Percentiles rank a stretch among this genome's conserved stretches.
These are phyloP conservation scores for Dimorphilus gyrociliatus DNA, from an alignment of 2,888 invertebrate species.

Conservation along the genomic window DNA sequence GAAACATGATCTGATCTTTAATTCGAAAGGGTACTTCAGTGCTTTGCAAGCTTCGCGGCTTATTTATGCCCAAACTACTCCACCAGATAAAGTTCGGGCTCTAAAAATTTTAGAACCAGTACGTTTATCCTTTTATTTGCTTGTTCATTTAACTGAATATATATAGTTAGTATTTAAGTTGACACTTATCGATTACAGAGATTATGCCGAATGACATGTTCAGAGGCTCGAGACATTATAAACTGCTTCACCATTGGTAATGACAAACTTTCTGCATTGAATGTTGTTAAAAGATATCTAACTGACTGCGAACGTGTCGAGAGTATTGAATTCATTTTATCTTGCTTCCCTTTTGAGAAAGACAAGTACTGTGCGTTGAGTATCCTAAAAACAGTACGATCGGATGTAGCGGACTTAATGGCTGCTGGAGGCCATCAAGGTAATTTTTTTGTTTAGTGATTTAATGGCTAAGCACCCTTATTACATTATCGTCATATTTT, in stretches of 20 bases:
- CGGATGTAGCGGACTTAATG: constrained; percentile 21
- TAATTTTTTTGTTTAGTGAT: too few relatives aligned
- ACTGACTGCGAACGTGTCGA: too few relatives aligned
- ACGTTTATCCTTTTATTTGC: constrained; percentile 10
- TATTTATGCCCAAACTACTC: constrained; percentile 24
- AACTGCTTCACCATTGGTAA: constrained; percentile 28
- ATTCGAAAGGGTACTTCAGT: constrained; percentile 26
- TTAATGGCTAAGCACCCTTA: too few relatives aligned
- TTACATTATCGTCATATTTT: too few relatives aligned
- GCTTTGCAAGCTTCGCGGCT: constrained; percentile 26
- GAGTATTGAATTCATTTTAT: too few relatives aligned
- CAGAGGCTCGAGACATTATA: constrained; percentile 30
- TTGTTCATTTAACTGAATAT: background rate
- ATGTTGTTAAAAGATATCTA: constrained; percentile 35
- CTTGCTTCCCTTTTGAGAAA: constrained; percentile 28
- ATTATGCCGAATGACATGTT: constrained; percentile 31
- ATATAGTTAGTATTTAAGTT: background rate
- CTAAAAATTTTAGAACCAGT: constrained; percentile 32
- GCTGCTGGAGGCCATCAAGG: constrained; percentile 36
- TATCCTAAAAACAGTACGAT: constrained; percentile 25
- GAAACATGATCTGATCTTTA: constrained; percentile 30
- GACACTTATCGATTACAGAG: constrained; percentile 17
- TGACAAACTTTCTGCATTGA: constrained; percentile 30
- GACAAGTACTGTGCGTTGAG: constrained; percentile 26
- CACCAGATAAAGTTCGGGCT: constrained; percentile 29